These are phyloP conservation scores for Melanotaenia boesemani DNA, from an alignment of 2,797 vertebrate species.

Conservation along the genomic window DNA sequence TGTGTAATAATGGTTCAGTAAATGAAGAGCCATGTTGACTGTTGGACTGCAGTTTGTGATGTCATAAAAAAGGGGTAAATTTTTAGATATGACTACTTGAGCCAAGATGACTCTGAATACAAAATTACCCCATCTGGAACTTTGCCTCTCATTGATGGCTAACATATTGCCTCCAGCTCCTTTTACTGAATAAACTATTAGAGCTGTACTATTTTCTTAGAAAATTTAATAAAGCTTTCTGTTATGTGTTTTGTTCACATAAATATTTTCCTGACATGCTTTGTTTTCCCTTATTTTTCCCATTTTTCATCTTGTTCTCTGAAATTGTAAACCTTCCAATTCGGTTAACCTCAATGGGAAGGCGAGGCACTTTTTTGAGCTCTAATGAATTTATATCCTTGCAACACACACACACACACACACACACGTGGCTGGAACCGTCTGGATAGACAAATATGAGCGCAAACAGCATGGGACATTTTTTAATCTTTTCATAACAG, in stretches of 20 bases:
- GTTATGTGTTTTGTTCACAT: neutral
- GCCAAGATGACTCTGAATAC: neutral
- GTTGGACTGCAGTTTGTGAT: neutral
- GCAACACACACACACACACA: slow-evolving; percentile 10
- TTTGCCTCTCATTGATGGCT: neutral
- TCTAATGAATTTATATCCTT: slow-evolving; percentile 25
- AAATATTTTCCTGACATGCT: neutral
- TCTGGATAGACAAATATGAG: slow-evolving; percentile 37
- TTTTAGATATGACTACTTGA: neutral
- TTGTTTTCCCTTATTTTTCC: neutral
- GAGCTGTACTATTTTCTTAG: neutral
- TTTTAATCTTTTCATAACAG: slow-evolving; percentile 53
- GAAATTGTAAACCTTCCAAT: neutral
- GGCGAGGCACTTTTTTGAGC: slow-evolving; percentile 10
- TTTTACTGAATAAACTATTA: neutral
- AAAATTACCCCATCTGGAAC: neutral
- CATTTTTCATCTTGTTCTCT: neutral
- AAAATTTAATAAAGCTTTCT: neutral
- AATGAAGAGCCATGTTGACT: neutral
- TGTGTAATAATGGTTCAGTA: slow-evolving; percentile 24
- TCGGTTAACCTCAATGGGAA: neutral
- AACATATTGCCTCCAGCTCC: neutral
- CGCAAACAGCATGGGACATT: slow-evolving; percentile 41
- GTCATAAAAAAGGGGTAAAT: neutral
- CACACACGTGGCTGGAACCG: slow-evolving; percentile 13